These are phyloP conservation scores for Tychaedon coryphoeus DNA, from an alignment of 2,113 vertebrate species.

Conservation along the genomic window DNA sequence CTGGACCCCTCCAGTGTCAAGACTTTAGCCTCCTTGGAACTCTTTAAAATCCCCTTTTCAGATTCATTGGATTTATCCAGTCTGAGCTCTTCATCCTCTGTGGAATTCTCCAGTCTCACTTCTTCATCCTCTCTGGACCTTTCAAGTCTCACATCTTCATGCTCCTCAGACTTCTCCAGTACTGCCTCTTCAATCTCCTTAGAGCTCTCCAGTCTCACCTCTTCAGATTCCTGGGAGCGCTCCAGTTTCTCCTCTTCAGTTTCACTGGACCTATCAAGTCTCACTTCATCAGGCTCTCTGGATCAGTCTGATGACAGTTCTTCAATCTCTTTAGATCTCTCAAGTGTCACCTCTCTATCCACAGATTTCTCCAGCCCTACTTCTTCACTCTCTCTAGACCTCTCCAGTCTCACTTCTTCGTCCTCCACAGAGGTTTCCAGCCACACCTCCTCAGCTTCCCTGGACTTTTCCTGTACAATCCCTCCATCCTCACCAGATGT, in stretches of 20 bases:
- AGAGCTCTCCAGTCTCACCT: slow-evolving; percentile 56
- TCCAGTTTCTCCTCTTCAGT: slow-evolving; percentile 52
- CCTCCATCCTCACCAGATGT: neutral
- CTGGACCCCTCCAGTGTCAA: slow-evolving; percentile 55
- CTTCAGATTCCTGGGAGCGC: slow-evolving; percentile 59
- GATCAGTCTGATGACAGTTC: slow-evolving; percentile 17
- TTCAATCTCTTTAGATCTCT: slow-evolving; percentile 52
- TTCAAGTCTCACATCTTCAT: slow-evolving; percentile 48
- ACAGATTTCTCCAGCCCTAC: slow-evolving; percentile 37
- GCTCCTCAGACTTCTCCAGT: slow-evolving; percentile 40
- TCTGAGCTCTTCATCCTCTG: slow-evolving; percentile 58
- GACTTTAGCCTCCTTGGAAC: slow-evolving; percentile 54
- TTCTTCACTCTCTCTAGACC: slow-evolving; percentile 49
- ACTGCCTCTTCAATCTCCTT: slow-evolving; percentile 42
- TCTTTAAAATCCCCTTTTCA: slow-evolving; percentile 55
- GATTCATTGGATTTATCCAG: slow-evolving; percentile 58
- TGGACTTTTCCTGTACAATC: neutral
- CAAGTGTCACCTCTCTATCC: slow-evolving; percentile 31
- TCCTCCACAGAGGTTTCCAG: neutral
- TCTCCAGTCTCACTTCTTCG: slow-evolving; percentile 17
- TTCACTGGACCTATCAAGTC: slow-evolving; percentile 60
- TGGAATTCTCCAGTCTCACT: slow-evolving; percentile 44
- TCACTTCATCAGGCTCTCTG: slow-evolving; percentile 33
- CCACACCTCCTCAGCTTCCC: neutral
- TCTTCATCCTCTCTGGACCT: slow-evolving; percentile 62